A percentile compares a stretch with the other conserved stretches of the same genome.
These are phyloP conservation scores for Apostichopus parvimensis DNA, from an alignment of 35 echinoderm and acorn worm genomes.

Conservation along the genomic window DNA sequence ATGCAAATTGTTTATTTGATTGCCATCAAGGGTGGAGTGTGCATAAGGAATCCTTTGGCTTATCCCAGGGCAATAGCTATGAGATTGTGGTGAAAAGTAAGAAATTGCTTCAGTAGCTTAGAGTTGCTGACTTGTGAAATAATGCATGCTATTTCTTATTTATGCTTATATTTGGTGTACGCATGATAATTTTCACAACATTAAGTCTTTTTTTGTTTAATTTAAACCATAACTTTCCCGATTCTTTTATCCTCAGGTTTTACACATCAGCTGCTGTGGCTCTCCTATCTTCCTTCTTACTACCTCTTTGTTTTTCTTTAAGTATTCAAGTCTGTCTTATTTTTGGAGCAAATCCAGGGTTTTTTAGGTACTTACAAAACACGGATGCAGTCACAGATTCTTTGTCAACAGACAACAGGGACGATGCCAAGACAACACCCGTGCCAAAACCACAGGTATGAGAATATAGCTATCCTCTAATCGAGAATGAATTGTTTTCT, in stretches of 20 bases:
- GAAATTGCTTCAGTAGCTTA: too few species aligned
- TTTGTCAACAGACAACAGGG: not conserved
- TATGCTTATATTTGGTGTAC: too few species aligned
- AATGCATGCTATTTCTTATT: too few species aligned
- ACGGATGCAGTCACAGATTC: not conserved
- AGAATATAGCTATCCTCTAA: not conserved
- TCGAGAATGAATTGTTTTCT: too few species aligned
- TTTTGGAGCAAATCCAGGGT: constrained; percentile 35
- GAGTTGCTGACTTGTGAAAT: too few species aligned
- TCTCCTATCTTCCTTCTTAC: not conserved
- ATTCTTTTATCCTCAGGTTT: constrained; percentile 5
- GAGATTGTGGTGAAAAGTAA: too few species aligned
- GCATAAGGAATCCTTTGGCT: too few species aligned
- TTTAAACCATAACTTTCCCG: not conserved
- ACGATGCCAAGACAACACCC: not conserved
- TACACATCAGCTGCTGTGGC: not conserved
- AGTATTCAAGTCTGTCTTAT: constrained; percentile 37
- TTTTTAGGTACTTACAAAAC: not conserved
- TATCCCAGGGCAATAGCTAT: too few species aligned
- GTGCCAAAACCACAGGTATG: not conserved
- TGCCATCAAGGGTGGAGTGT: too few species aligned
- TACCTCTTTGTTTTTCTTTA: constrained; percentile 25
- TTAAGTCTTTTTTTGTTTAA: too few species aligned
- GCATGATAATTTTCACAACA: too few species aligned
- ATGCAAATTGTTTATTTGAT: too few species aligned